These are phyloP conservation scores for Boloria euphrosyne DNA, from an alignment of 2,888 invertebrate genomes.

Conservation along the genomic window DNA sequence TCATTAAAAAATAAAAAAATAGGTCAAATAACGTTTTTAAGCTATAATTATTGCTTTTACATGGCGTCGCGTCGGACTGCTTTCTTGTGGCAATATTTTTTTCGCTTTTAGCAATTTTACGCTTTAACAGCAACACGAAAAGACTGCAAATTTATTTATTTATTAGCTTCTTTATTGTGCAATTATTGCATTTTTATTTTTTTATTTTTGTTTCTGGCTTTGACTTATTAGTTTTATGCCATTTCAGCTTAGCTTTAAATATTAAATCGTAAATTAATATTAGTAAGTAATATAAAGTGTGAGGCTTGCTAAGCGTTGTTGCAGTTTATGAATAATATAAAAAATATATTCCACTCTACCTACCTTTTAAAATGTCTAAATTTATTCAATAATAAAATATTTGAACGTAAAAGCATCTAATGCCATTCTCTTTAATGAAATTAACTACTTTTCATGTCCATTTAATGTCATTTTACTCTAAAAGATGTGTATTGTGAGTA, in stretches of 20 bases:
- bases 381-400: too few species aligned
- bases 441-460: too few species aligned
- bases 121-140: conserved; percentile 33
- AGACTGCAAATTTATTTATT: conserved; percentile 37
- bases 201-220: conserved; percentile 2
- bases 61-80: conserved; percentile 15
- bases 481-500: too few species aligned
- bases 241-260: conserved; percentile 21
- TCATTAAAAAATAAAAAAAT: not conserved
- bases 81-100: conserved; percentile 32
- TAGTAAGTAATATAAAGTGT: not conserved
- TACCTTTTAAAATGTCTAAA: too few species aligned
- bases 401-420: too few species aligned
- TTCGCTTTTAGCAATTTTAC: conserved; percentile 29
- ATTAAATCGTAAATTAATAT: not conserved
- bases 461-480: too few species aligned
- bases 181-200: conserved; percentile 28
- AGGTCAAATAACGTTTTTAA: conserved; percentile 12
- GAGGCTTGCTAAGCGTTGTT: not conserved
- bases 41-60: conserved; percentile 12
- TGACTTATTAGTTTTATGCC: conserved; percentile 19
- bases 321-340: not conserved
- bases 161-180: conserved; percentile 34
- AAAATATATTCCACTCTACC: too few species aligned
- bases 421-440: too few species aligned